Evolutionary conservation across 2,113 vertebrate species (phyloP).

Genomic region (Rhizomys pruinosus): DNA sequence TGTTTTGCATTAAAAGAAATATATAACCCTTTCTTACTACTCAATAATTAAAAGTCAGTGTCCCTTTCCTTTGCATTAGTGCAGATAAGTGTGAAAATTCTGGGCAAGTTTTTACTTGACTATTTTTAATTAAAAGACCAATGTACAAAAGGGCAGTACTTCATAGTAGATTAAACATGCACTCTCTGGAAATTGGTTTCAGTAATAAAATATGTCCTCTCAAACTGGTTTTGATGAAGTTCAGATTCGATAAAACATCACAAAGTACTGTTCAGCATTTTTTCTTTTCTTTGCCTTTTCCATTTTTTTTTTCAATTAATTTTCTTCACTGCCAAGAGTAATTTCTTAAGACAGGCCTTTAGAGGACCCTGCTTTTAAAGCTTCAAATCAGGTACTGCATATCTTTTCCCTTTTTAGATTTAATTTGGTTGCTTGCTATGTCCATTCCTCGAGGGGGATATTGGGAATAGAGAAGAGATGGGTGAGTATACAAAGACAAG

Average conservation of each 20-base stretch:
- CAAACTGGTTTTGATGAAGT: constrained; percentile 59
- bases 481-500: background rate
- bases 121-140: constrained; percentile 74
- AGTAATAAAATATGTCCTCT: constrained; percentile 62
- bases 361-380: constrained; percentile 33
- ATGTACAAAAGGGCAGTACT: constrained; percentile 52
- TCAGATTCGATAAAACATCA: constrained; percentile 64
- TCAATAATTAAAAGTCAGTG: constrained; percentile 60
- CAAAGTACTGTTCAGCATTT: constrained; percentile 1
- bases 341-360: constrained; percentile 22
- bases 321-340: constrained; percentile 53
- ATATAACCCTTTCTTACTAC: constrained; percentile 20
- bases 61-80: constrained; percentile 54
- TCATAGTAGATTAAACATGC: constrained; percentile 56
- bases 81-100: constrained; percentile 55
- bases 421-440: constrained; percentile 1
- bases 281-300: background rate
- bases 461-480: background rate
- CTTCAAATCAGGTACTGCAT: background rate
- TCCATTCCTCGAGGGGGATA: background rate
- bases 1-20: constrained; percentile 18
- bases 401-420: background rate
- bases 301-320: constrained; percentile 50
- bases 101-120: constrained; percentile 61
- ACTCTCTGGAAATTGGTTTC: constrained; percentile 68